These are phyloP conservation scores for Daboia siamensis DNA, from an alignment of 2,113 vertebrate genomes.

Conservation along the genomic window DNA sequence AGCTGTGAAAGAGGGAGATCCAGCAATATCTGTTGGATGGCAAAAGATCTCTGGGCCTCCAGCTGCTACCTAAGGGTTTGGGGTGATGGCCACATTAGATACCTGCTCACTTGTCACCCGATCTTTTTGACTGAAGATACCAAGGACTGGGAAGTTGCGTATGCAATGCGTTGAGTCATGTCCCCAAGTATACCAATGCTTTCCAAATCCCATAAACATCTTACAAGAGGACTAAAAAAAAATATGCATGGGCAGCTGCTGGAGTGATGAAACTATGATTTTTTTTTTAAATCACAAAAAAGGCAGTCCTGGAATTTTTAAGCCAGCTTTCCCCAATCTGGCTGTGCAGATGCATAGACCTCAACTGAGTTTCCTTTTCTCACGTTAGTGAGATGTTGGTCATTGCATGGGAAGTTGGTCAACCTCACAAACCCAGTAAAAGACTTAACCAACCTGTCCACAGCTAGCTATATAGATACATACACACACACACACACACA, in stretches of 20 bases:
- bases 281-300: neutral
- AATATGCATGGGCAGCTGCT: too few relatives aligned
- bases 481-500: too few relatives aligned
- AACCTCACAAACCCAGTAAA: neutral
- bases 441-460: neutral
- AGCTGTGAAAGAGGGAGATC: neutral
- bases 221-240: neutral
- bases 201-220: neutral
- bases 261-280: neutral
- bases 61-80: neutral
- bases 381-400: neutral
- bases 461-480: neutral
- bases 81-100: neutral
- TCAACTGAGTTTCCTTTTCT: neutral
- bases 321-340: neutral
- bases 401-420: neutral
- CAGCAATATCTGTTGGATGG: neutral
- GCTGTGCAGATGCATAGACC: neutral
- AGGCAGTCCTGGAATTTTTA: neutral
- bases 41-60: neutral
- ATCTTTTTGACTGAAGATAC: neutral
- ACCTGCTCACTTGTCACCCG: neutral
- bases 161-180: too few relatives aligned
- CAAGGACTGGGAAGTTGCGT: neutral
- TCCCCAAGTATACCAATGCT: neutral